These are phyloP conservation scores for Drosophila paulistorum DNA, from an alignment of 1,140 invertebrate genomes.

Conservation along the genomic window DNA sequence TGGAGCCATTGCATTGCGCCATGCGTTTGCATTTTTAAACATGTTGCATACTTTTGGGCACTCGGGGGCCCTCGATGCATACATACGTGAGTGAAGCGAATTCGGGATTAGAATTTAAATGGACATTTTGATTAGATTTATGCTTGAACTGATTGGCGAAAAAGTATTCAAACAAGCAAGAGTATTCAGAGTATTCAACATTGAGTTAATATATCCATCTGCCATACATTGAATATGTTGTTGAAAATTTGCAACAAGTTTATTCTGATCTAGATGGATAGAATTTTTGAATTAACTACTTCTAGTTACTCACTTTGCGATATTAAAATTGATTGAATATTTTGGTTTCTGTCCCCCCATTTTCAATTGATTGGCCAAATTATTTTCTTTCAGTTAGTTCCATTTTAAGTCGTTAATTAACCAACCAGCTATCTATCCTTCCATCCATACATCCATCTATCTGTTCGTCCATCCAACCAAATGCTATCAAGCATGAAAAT, in stretches of 20 bases:
- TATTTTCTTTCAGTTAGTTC: background rate
- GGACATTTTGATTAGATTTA: conserved; percentile 57
- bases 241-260: too few species aligned
- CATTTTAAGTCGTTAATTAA: background rate
- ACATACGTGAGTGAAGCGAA: conserved; percentile 48
- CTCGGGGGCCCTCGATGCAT: conserved; percentile 28
- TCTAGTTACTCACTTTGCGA: too few species aligned
- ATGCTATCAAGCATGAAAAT: background rate
- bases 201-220: too few species aligned
- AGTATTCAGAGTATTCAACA: too few species aligned
- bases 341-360: too few species aligned
- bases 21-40: conserved; percentile 69
- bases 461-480: background rate
- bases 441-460: background rate
- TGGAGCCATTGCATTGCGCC: conserved; percentile 17
- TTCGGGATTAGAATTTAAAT: conserved; percentile 58
- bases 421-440: too few species aligned
- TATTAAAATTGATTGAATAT: too few species aligned
- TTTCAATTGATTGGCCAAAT: background rate
- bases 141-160: conserved; percentile 13
- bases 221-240: too few species aligned
- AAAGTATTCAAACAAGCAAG: background rate
- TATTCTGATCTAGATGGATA: too few species aligned
- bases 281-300: too few species aligned
- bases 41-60: conserved; percentile 75